Evolutionary conservation across 2,888 invertebrate genomes (phyloP), one percentile per base, ranked within the genome.

Genomic region (Galerucella nymphaeae): DNA sequence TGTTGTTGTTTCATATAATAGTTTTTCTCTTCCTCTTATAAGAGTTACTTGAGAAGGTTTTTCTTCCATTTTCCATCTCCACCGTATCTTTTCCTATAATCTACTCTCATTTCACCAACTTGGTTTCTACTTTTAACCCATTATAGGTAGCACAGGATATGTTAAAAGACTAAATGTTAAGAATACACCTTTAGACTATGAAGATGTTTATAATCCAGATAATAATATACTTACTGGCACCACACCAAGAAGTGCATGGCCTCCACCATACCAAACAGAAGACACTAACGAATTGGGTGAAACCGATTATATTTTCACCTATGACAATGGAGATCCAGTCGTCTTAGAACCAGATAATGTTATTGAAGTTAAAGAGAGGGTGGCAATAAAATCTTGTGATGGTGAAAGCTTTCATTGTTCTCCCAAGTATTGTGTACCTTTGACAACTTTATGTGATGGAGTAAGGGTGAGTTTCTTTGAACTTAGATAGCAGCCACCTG

Each of bases 371-470:
- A 68, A 75, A 48, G 67, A 71, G 16, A 76, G 74, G 23, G 70
- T 30, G 8, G 0, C 67, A 30, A 76, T 71, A 13, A 74, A 62
- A 9, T 64, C 41, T 30, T 83, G 83, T 63, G 75, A 83, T 14
- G 83, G 85, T n/a, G 84, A 81, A 61, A 86, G 88, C 75, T 89
- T 89, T 77, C 84, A 87, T 76, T 90, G 90, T 76, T 80, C 82
- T 30, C 58, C 74, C 9, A 77, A 87, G 1, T 87, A 87, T 72
- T 91, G 91, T 79, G 87, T 91, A 38, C 87, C 89, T 0, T 86
- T 87, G 23, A 86, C 85, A 58, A 87, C 87, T 84, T 88, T 90
- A 67, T 91, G 91, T 82, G 90, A 91, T 79, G 90, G 90, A 2
- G 84, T 86, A 57, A 85, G 86, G 84, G 89, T 89, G 83, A 83